Evolutionary conservation across 2,113 vertebrate genomes (phyloP), one percentile per base, ranked within the genome.

Genomic region (Tachysurus vachellii): DNA sequence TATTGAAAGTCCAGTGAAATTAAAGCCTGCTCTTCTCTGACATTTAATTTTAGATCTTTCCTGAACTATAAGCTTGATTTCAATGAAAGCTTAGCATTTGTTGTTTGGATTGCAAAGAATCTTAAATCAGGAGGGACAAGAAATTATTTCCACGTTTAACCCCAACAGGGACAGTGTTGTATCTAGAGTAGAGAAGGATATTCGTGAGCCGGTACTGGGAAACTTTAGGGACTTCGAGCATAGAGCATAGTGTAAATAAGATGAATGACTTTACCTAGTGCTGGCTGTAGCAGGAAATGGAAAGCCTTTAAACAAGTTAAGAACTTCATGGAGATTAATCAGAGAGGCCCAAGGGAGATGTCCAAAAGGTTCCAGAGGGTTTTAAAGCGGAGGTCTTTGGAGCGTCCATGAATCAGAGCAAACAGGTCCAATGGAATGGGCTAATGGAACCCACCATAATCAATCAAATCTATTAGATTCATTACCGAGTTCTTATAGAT

Each of bases 231-330:
- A 57, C 13, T 70, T 86, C 14, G 44, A 16, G 70, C 42, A 7
- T 59, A 42, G 54, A 68, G 44, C 89, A 79, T 91, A 93, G 94
- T 92, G 23, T 94, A 94, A 95, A 23, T 94, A 94, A 95, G 93
- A 94, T 91, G 88, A 90, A 94, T 93, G 88, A 87, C 84, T 93
- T 91, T 89, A 83, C 89, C 91, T 44, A 93, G 88, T 80, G 86
- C 80, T 88, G 88, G 89, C 85, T 82, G 90, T 2, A 87, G 80
- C 47, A 89, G 87, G 89, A 93, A 93, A 92, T 91, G 81, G 57
- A 83, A 89, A 91, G 89, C 88, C 86, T 89, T 84, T 75, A 85
- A 71, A 92, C 87, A 90, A 92, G 91, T 93, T 92, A 93, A 17
- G 5, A 21, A 54, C 61, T 80, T 62, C 4, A 80, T 59, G 75